Base-by-base conservation (phyloP, 2,797 vertebrate species). In the Tragelaphus oryx region DNA sequence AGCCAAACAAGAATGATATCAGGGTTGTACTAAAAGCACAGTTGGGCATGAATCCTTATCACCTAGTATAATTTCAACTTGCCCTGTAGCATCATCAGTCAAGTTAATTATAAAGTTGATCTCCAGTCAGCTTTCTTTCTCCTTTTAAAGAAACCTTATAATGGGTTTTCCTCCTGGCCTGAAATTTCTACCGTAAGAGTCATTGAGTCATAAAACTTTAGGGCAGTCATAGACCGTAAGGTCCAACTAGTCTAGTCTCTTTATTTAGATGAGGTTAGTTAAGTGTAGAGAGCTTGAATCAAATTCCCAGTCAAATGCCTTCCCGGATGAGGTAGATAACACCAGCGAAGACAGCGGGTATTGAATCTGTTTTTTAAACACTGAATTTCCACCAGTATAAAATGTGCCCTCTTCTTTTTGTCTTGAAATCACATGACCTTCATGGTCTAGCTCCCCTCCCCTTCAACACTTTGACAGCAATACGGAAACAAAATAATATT, bases 1-100 rank as follows among this genome's bases (percentile, higher is more conserved):
- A 92, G 87, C 84, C 92, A 96, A 96, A 86, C 30, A 87, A 96
- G 82, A 94, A 90, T 96, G 87, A 93, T 83, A 94, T 91, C 90
- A 96, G 46, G 9, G 37, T 78, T 87, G 88, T 96, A 96, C 96
- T 96, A 93, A 93, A 96, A 96, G 46, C 68, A 80, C 59, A 71
- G 82, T 92, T 96, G 93, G 93, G 78, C 65, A 78, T 93, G 91
- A 96, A 87, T 93, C 59, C 48, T 95, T 87, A 94, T 93, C 74
- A 57, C 79, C 78, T 57, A 92, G 74, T 26, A 87, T 95, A 84
- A 95, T 95, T 96, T 93, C 93, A 92, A 68, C 48, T 86, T 80
- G 12, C 85, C 84, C 80, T 94, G 54, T 20, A 88, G 54, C 89
- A 80, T 86, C 82, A 96, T 92, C 52, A 85, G 85, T 94, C 76